Base-by-base conservation (phyloP, 2,113 vertebrate genomes). In the Datnioides undecimradiatus region DNA sequence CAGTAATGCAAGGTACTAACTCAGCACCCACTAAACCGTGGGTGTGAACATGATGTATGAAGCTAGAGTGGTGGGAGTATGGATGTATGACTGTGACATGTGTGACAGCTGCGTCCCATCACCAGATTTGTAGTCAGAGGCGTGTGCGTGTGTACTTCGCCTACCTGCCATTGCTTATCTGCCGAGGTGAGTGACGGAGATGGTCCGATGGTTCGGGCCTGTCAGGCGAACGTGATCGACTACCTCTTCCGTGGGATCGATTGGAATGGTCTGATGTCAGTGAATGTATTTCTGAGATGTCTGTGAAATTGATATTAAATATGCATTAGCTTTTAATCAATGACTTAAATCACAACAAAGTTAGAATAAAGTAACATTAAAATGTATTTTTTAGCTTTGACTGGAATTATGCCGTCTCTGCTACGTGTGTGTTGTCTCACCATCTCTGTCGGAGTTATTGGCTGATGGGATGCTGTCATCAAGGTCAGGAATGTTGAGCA, bases 271-370 rank as follows among this genome's bases (percentile, higher is more conserved):
- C 97, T 86, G 98, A 99, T 90, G 97, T 96, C 94, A 99, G 93
- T 78, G 98, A 99, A 94, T 99, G 98, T 91, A 99, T 99, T 96
- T 99, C 98, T 93, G 98, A 99, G 95, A 99, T 99, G 93, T 99
- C 98, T 99, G 94, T 94, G 87, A 91, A 94, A 90, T 93, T 60
- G 87, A 91, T 93, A 81, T 38, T 23, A 60, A 31, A 57, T 21
- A 1, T 33, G 16, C 2, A 77, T 85, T 75, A 60, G 33, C n/a
- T 45, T 72, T 81, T 58, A 55, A 54, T 57, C 21, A 67, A 70
- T 48, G 4, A 41, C 5, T 1, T n/a, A 17, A 86, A 82, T 75
- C 3, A 33, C 36, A 19, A 36, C 3, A 19, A 10, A 19, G 4
- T 27, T 14, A 21, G 57, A 76, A 48, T 5, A 27, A 38, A 58